Evolutionary conservation across 2,888 invertebrate species (phyloP), one percentile per base, ranked within the genome.

Genomic region (Dicyrtomina minuta): DNA sequence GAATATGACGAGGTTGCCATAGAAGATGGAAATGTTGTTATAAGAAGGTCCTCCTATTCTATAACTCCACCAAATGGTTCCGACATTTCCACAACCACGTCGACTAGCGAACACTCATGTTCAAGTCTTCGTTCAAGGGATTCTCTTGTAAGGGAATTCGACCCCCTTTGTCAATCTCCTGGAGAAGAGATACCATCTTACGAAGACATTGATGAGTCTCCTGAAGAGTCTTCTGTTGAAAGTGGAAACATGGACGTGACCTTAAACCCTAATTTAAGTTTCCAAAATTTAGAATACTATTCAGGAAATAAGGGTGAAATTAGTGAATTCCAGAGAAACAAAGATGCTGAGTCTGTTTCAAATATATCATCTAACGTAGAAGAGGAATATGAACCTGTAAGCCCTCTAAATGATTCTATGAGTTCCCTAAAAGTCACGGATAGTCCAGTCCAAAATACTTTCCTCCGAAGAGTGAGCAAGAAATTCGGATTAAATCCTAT

Each of bases 1-100:
- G 75, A 77, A 13, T 77, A 77, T 51, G 77, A 77, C 49, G 76
- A 76, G n/a, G 77, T 77, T 0, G 73, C 77, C 1, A 72, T 77
- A 43, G 77, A 77, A 59, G 75, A 77, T 70, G 77, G 77, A 1
- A 62, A 66, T 20, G 72, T 77, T 0, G 68, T 74, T 8, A 59
- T 76, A 46, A 44, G 67, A 62, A 27, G 39, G n/a, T 22, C 20
- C 51, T 68, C 22, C 62, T 68, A 20, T 71, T 68, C 20, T 51
- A 46, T n/a, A 62, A 55, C 53, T 33, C 66, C 26, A 6, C 39
- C 49, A 12, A 6, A 10, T n/a, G 22, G 20, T 17, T 27, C 17
- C 17, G 58, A 12, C 17, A 41, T 39, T 59, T 27, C 62, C 33
- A 17, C 60, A 22, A 27, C 10, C n/a, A 44, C 22, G 22, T 68